Evolutionary conservation across 2,888 invertebrate genomes (phyloP).

Genomic region (Apoderus coryli): DNA sequence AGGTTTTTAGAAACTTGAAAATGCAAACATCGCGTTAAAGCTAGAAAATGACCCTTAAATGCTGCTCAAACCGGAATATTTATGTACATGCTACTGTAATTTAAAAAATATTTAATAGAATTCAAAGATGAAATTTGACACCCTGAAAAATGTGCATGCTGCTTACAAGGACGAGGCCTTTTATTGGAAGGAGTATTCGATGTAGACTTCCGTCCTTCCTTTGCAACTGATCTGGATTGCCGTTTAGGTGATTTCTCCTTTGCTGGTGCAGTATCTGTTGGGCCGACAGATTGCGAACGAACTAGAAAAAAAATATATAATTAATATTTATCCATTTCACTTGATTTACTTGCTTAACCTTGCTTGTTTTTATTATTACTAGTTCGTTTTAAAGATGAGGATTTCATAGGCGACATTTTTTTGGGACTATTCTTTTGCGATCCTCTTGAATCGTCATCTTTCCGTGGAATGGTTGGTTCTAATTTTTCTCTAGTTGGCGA

Average conservation of each 20-base stretch:
- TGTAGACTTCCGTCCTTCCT: constrained; percentile 49
- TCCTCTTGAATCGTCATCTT: constrained; percentile 38
- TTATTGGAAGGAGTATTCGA: constrained; percentile 40
- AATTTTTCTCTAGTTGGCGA: constrained; percentile 58
- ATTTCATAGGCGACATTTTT: constrained; percentile 45
- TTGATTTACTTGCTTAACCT: constrained; percentile 36
- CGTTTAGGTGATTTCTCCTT: constrained; percentile 67
- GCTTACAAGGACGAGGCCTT: constrained; percentile 60
- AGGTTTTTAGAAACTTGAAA: too few relatives aligned
- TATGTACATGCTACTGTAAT: too few relatives aligned
- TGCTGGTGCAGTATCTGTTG: constrained; percentile 34
- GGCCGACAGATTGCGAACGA: constrained; percentile 59
- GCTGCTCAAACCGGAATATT: too few relatives aligned
- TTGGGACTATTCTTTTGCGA: constrained; percentile 34
- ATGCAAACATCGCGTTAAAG: too few relatives aligned
- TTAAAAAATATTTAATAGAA: too few relatives aligned
- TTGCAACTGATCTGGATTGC: constrained; percentile 50
- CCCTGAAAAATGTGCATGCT: too few relatives aligned
- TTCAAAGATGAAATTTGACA: too few relatives aligned
- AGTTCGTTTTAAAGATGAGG: constrained; percentile 35
- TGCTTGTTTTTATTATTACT: constrained; percentile 40
- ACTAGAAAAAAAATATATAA: constrained; percentile 34
- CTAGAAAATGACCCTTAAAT: too few relatives aligned
- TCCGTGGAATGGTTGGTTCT: constrained; percentile 49
- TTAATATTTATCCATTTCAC: too few relatives aligned